Base-by-base conservation (phyloP, 2,113 vertebrate species). In the Clarias gariepinus region DNA sequence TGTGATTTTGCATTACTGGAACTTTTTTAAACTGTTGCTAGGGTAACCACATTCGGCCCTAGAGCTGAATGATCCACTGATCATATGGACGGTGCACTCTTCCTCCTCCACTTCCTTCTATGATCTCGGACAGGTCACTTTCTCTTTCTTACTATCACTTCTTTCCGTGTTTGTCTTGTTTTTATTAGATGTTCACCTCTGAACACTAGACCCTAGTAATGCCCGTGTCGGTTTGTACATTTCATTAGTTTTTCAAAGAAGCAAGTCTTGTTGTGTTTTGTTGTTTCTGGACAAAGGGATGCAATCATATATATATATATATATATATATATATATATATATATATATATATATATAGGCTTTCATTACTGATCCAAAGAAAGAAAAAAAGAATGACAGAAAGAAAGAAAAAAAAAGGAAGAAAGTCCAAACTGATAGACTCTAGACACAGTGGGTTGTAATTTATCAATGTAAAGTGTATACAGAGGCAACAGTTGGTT, bases 1-100 rank as follows among this genome's bases (percentile, higher is more conserved):
- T 53, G n/a, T 11, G 23, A 53, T 76, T 41, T 15, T 53, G 21
- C 47, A n/a, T 23, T 53, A 76, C 76, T n/a, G 52, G 53, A 78
- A 55, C 76, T 78, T 78, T 78, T 2, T 57, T 55, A n/a, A 57
- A 55, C 76, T 57, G 76, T 78, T 78, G 52, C 76, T 53, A 7
- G 52, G 76, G 76, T 16, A 78, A 78, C 76, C 47, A 57, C 76
- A 57, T 55, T 52, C 28, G 53, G 13, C 25, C 57, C 52, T 55
- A 7, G 13, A 78, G 76, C n/a, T 25, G n/a, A 78, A 57, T 28
- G 6, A 57, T 30, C 25, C 52, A 57, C n/a, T 16, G 76, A 57
- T 52, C 30, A 30, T n/a, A 30, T 18, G 30, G 47, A 53, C 8
- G 7, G 53, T 55, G 28, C 12, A 69, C 4, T 74, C 73, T 25